Evolutionary conservation across 2,113 vertebrate genomes (phyloP).

Genomic region (Cyrtonyx montezumae): DNA sequence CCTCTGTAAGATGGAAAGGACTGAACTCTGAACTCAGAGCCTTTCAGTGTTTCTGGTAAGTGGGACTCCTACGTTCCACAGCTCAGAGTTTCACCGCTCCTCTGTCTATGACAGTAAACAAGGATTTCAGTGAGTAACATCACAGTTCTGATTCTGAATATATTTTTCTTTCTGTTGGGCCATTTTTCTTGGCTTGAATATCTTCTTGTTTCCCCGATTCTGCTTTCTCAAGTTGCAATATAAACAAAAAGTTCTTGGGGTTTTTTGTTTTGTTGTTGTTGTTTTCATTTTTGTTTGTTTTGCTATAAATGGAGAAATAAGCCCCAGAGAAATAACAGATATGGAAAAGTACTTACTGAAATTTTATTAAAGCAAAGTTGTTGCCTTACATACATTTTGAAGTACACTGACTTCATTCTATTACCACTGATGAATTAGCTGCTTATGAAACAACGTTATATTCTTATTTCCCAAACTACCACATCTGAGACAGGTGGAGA

Average conservation of each 20-base stretch:
- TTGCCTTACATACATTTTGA: not conserved
- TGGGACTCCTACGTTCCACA: not conserved
- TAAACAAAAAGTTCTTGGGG: not conserved
- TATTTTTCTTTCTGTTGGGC: not conserved
- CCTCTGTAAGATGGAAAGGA: not conserved
- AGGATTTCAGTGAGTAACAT: not conserved
- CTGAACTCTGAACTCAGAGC: not conserved
- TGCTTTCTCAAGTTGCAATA: not conserved
- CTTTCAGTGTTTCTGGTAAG: not conserved
- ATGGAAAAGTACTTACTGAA: not conserved
- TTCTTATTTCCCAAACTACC: not conserved
- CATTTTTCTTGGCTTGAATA: not conserved
- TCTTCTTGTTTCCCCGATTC: not conserved
- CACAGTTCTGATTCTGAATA: not conserved
- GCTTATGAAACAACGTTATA: not conserved
- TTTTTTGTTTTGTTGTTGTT: not conserved
- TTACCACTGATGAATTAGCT: not conserved
- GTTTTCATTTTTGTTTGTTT: too few species aligned
- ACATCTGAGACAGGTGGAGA: not conserved
- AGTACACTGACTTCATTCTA: fast-evolving
- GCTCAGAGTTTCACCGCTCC: not conserved
- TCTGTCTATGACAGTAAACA: fast-evolving
- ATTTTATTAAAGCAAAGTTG: not conserved
- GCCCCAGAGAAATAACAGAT: not conserved
- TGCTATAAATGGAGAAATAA: not conserved